Evolutionary conservation across 1,140 invertebrate genomes (phyloP).

Genomic region (Andrena cerasifolii): DNA sequence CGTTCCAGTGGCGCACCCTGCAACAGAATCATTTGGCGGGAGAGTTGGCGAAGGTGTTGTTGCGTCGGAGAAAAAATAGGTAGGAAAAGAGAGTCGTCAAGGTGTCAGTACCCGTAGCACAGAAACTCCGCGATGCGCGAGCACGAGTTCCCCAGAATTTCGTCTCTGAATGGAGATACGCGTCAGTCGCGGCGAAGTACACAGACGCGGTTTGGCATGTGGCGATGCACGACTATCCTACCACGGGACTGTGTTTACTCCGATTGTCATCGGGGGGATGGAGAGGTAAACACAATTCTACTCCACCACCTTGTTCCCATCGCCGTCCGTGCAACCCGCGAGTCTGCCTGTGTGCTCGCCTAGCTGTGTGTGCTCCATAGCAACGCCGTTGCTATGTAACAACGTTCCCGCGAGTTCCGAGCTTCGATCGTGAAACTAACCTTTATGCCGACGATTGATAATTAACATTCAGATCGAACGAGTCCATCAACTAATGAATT

Average conservation of each 20-base stretch:
- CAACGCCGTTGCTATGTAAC: constrained; percentile 37
- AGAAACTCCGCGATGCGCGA: neutral
- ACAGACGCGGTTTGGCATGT: constrained; percentile 66
- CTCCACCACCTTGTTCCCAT: constrained; percentile 50
- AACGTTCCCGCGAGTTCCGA: constrained; percentile 51
- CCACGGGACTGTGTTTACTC: constrained; percentile 70
- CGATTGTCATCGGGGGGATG: constrained; percentile 72
- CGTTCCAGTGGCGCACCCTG: neutral
- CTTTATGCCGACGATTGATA: constrained; percentile 33
- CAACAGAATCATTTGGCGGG: neutral
- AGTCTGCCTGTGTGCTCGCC: constrained; percentile 32
- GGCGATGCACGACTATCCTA: constrained; percentile 71
- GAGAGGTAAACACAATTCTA: constrained; percentile 74
- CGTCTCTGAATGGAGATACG: constrained; percentile 62
- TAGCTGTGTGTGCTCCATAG: neutral
- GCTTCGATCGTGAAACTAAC: constrained; percentile 21
- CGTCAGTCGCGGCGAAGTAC: constrained; percentile 51
- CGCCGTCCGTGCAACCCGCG: constrained; percentile 42
- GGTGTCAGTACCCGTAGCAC: neutral
- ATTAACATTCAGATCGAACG: constrained; percentile 14
- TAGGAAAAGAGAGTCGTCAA: neutral
- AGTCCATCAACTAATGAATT: neutral
- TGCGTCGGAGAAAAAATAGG: neutral
- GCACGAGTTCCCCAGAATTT: constrained; percentile 55
- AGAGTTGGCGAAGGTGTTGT: constrained; percentile 21